These are phyloP conservation scores for Micropterix aruncella DNA, from an alignment of 2,888 invertebrate genomes.

Conservation along the genomic window DNA sequence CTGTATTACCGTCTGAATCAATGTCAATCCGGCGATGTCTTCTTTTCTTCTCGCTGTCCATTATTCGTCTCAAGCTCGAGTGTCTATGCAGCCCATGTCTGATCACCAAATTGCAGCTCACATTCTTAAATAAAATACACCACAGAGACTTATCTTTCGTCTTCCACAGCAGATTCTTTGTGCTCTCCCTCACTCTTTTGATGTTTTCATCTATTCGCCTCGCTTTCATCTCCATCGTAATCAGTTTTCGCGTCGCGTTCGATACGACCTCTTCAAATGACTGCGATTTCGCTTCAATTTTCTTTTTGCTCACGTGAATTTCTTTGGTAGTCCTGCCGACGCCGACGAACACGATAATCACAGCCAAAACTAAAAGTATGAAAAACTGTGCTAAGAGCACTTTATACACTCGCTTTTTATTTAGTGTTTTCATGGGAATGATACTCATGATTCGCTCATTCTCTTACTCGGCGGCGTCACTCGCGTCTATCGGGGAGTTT, in stretches of 20 bases:
- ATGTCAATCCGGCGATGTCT: too few species aligned
- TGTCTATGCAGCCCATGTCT: constrained; percentile 37
- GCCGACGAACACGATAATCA: not conserved
- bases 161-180: constrained; percentile 41
- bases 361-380: not conserved
- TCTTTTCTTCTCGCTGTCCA: constrained; percentile 16
- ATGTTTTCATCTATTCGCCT: constrained; percentile 41
- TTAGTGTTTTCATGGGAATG: not conserved
- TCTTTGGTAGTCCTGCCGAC: not conserved
- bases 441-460: too few species aligned
- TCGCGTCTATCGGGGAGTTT: too few species aligned
- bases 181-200: constrained; percentile 41
- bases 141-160: constrained; percentile 38
- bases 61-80: constrained; percentile 30
- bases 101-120: constrained; percentile 36
- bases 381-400: not conserved
- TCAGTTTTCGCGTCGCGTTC: constrained; percentile 40
- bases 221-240: constrained; percentile 43
- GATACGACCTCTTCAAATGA: constrained; percentile 18
- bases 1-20: too few species aligned
- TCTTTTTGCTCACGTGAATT: too few species aligned
- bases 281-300: too few species aligned
- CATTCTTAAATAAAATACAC: constrained; percentile 39
- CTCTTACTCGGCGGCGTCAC: too few species aligned
- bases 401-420: not conserved